A percentile compares a stretch with the other conserved stretches of the same genome.
Conservation (phyloP, 2,113 vertebrate genomes). For the Zosterops borbonicus region DNA sequence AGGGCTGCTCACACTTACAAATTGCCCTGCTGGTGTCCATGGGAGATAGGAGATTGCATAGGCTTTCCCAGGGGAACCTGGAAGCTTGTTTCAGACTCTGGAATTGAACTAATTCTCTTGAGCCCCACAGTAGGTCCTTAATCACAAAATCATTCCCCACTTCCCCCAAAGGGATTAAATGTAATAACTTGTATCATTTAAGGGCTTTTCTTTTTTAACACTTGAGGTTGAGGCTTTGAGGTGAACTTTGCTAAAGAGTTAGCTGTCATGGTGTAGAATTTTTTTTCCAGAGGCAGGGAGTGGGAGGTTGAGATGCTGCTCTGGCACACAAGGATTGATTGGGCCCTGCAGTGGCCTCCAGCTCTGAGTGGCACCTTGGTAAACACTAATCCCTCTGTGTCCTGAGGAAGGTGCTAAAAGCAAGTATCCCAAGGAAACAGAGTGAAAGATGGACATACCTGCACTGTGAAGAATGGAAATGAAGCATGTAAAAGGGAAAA, state of each 20-base stretch:
- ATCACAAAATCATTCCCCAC: conserved; percentile 63
- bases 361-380: not conserved
- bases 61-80: conserved; percentile 18
- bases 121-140: conserved; percentile 54
- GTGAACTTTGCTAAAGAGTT: conserved; percentile 10
- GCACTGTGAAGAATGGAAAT: not conserved
- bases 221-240: conserved; percentile 34
- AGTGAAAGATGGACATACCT: not conserved
- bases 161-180: conserved; percentile 37
- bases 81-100: conserved; percentile 32
- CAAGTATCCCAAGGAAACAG: not conserved
- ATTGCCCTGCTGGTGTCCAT: not conserved
- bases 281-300: not conserved
- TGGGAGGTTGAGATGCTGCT: not conserved
- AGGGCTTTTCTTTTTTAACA: conserved; percentile 37
- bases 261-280: not conserved
- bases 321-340: not conserved
- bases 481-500: accelerated
- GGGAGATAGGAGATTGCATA: not conserved
- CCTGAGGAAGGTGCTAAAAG: not conserved
- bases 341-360: not conserved
- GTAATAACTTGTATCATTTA: conserved; percentile 58
- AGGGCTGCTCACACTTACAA: not conserved
- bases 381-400: not conserved
- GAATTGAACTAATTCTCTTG: conserved; percentile 62